Evolutionary conservation across 92 coral and sea anemone species (phyloP).

Genomic region (Siderastrea siderea): DNA sequence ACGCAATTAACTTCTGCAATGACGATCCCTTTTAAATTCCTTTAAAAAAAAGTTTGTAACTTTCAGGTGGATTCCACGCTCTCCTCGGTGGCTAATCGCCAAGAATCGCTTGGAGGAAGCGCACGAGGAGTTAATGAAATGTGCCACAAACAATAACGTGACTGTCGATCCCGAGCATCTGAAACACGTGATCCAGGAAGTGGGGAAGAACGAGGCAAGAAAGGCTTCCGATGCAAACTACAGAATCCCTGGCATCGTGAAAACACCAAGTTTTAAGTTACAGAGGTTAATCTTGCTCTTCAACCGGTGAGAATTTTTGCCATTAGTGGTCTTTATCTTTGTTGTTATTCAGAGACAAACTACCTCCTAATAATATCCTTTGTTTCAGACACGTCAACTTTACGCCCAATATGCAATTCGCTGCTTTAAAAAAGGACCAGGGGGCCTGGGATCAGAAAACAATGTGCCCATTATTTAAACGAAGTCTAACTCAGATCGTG

Average conservation of each 20-base stretch:
- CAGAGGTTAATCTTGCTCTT: constrained; percentile 69
- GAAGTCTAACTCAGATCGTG: too few relatives aligned
- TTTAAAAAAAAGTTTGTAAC: background rate
- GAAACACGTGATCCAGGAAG: constrained; percentile 61
- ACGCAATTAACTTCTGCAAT: too few relatives aligned
- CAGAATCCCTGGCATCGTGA: constrained; percentile 61
- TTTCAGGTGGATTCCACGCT: too few relatives aligned
- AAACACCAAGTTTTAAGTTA: constrained; percentile 71
- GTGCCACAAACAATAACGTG: constrained; percentile 33
- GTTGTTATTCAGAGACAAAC: too few relatives aligned
- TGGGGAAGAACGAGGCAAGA: constrained; percentile 53
- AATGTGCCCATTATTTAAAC: too few relatives aligned
- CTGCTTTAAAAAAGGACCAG: too few relatives aligned
- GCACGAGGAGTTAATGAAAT: background rate
- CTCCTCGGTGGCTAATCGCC: constrained; percentile 71
- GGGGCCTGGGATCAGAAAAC: too few relatives aligned
- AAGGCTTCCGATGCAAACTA: constrained; percentile 14
- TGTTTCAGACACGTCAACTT: too few relatives aligned
- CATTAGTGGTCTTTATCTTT: too few relatives aligned
- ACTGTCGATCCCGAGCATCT: constrained; percentile 54
- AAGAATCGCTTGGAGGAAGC: constrained; percentile 80
- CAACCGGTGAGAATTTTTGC: constrained; percentile 70
- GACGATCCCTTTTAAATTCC: too few relatives aligned
- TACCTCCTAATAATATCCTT: too few relatives aligned
- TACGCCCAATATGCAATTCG: too few relatives aligned